phyloP scores from a whole-genome alignment of 2,797 vertebrate species.

The Cyclopterus lumpus region DNA sequence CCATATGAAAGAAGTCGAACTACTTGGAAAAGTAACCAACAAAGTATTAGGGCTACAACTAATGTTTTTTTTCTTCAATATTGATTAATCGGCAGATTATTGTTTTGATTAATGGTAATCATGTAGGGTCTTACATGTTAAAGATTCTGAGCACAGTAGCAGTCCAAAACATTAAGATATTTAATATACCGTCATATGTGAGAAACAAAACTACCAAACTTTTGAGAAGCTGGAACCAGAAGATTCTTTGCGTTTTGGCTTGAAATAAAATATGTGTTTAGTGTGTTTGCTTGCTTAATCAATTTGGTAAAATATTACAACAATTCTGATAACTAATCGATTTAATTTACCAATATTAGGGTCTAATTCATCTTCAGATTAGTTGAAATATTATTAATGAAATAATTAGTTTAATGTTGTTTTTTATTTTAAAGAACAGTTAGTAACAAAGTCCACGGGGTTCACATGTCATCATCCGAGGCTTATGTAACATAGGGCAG shows the following conservation, averaged over 20 bases:
- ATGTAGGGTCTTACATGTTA: not conserved
- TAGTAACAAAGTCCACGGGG: constrained; percentile 10
- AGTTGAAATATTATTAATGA: constrained; percentile 1
- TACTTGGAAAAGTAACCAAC: not conserved
- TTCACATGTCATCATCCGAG: not conserved
- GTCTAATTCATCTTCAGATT: not conserved
- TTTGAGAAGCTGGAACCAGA: not conserved
- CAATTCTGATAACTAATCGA: not conserved
- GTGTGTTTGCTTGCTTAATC: too few species aligned
- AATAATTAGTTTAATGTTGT: constrained; percentile 2
- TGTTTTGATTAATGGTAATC: not conserved
- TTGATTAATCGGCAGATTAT: not conserved
- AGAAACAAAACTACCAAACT: not conserved
- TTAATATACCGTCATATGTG: not conserved
- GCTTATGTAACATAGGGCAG: not conserved
- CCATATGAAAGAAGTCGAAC: not conserved
- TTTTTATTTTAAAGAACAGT: constrained; percentile 11
- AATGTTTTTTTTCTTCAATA: not conserved
- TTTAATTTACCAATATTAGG: not conserved
- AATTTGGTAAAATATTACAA: not conserved
- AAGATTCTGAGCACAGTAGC: not conserved
- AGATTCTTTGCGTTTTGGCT: not conserved
- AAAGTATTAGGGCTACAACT: not conserved
- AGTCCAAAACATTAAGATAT: not conserved
- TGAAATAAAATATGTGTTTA: not conserved